Conservation (phyloP, 2,113 vertebrate species). For the Drymodes brunneopygia region DNA sequence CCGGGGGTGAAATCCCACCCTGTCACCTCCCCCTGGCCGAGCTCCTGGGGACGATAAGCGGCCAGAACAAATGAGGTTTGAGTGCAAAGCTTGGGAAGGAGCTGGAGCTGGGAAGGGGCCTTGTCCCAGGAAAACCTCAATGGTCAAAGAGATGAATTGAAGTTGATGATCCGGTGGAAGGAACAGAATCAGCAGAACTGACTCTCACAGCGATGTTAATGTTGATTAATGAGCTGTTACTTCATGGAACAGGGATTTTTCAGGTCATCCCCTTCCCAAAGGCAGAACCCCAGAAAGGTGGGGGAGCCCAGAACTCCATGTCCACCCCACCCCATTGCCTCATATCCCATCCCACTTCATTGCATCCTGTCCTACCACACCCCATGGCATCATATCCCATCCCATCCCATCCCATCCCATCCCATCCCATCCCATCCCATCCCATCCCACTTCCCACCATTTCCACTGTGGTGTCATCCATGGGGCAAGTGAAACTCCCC, state of each 20-base stretch:
- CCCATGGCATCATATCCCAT: not conserved
- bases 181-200: not conserved
- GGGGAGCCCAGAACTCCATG: not conserved
- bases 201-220: accelerated
- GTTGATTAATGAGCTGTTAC: not conserved
- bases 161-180: not conserved
- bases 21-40: not conserved
- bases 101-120: not conserved
- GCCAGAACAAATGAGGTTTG: not conserved
- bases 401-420: not conserved
- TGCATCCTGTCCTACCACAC: not conserved
- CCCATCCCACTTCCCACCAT: not conserved
- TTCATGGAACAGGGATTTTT: not conserved
- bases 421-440: not conserved
- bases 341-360: not conserved
- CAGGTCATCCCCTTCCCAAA: not conserved
- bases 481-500: not conserved
- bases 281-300: not conserved
- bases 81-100: not conserved
- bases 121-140: not conserved
- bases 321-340: not conserved
- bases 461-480: not conserved
- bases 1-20: not conserved
- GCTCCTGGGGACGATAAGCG: not conserved
- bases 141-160: not conserved